These are phyloP conservation scores for Calyptomena viridis DNA, from an alignment of 2,113 vertebrate species.

Conservation along the genomic window DNA sequence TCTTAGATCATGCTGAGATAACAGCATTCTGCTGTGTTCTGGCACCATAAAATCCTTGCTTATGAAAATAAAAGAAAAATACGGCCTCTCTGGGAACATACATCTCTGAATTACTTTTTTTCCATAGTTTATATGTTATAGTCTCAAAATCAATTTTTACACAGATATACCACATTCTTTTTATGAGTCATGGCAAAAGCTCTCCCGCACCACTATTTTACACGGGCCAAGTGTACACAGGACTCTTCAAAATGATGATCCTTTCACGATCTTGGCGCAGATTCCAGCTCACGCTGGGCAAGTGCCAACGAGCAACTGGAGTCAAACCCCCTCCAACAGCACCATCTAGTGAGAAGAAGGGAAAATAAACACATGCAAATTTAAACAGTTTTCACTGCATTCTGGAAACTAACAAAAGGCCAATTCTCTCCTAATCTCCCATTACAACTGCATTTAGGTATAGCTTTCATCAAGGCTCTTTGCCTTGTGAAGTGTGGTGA, in stretches of 20 bases:
- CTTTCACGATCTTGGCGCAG: constrained; percentile 28
- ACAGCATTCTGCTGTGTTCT: constrained; percentile 70
- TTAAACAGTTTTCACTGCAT: constrained; percentile 35
- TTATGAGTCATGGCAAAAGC: constrained; percentile 61
- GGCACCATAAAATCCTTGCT: constrained; percentile 71
- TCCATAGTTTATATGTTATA: constrained; percentile 45
- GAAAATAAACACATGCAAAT: constrained; percentile 40
- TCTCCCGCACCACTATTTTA: constrained; percentile 4
- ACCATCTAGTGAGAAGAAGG: constrained; percentile 57
- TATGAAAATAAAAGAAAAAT: constrained; percentile 73
- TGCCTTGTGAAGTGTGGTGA: constrained; percentile 50
- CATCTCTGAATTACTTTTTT: constrained; percentile 42
- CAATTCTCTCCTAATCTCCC: constrained; percentile 57
- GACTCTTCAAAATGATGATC: background rate
- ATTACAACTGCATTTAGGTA: constrained; percentile 50
- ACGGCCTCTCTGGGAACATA: constrained; percentile 62
- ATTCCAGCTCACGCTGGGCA: constrained; percentile 6
- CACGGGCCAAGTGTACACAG: constrained; percentile 4
- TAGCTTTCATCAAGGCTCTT: constrained; percentile 55
- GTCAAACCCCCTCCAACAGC: constrained; percentile 30
- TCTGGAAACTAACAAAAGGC: constrained; percentile 37
- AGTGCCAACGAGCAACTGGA: background rate
- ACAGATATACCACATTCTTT: constrained; percentile 34
- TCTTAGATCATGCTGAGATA: constrained; percentile 74
- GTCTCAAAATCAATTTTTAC: constrained; percentile 56